These are phyloP conservation scores for Lepidurus packardi DNA, from an alignment of 1,140 invertebrate genomes.

Conservation along the genomic window DNA sequence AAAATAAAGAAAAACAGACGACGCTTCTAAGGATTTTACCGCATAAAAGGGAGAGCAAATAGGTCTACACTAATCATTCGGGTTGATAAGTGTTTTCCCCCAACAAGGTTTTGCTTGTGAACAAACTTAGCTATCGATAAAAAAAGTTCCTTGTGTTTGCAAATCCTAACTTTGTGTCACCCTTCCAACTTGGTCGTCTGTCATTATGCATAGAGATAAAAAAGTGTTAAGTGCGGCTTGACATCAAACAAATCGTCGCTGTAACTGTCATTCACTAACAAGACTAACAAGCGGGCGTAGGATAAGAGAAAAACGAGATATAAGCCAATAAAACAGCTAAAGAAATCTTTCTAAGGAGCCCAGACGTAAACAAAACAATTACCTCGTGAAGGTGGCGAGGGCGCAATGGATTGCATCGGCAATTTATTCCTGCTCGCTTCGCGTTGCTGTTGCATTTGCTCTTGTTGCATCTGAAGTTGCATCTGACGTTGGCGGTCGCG, in stretches of 20 bases:
- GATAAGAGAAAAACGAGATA: not conserved
- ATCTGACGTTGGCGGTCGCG: conserved; percentile 39
- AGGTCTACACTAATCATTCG: too few relatives aligned
- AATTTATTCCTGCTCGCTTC: not conserved
- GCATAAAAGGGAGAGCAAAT: too few relatives aligned
- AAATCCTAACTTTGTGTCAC: not conserved
- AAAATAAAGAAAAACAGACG: too few relatives aligned
- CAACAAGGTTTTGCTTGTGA: too few relatives aligned
- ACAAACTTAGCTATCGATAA: too few relatives aligned
- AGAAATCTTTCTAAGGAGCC: not conserved
- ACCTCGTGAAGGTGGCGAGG: not conserved
- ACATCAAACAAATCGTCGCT: not conserved
- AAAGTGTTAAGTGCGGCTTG: not conserved
- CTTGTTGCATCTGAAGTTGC: conserved; percentile 37
- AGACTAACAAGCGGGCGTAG: not conserved
- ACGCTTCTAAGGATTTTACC: too few relatives aligned
- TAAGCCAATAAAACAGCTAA: not conserved
- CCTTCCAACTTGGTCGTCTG: not conserved
- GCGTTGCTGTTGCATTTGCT: conserved; percentile 33
- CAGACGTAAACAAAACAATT: not conserved
- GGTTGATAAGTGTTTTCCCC: too few relatives aligned
- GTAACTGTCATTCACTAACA: not conserved
- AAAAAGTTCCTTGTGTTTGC: not conserved
- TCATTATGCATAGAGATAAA: not conserved
- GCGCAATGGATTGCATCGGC: not conserved